These are phyloP conservation scores for Hystrix cristata DNA, from an alignment of 2,113 vertebrate species.

Conservation along the genomic window DNA sequence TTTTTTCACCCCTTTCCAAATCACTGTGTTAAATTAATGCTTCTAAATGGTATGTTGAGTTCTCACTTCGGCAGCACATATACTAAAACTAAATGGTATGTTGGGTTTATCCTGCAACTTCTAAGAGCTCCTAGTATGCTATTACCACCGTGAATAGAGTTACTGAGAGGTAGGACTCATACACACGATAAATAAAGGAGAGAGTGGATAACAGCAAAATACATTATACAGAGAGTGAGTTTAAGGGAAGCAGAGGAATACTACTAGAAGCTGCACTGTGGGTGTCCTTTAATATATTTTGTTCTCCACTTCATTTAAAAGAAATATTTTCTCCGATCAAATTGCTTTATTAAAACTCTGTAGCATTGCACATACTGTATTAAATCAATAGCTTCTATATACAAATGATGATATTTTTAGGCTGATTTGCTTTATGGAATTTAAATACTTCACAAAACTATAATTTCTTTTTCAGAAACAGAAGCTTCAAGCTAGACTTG, in stretches of 20 bases:
- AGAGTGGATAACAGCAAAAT: neutral
- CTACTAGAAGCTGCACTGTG: rapidly evolving
- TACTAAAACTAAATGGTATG: no score
- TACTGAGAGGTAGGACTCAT: neutral
- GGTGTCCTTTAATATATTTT: neutral
- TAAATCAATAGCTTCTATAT: neutral
- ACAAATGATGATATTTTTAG: neutral
- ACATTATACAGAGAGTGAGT: neutral
- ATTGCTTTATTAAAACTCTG: neutral
- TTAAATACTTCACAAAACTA: neutral
- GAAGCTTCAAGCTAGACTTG: neutral
- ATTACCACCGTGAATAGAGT: neutral
- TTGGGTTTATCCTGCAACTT: neutral
- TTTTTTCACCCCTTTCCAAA: neutral
- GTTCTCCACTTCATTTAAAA: neutral
- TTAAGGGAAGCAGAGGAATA: neutral
- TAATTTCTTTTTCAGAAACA: neutral
- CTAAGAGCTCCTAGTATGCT: neutral
- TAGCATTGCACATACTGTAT: neutral
- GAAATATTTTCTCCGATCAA: neutral
- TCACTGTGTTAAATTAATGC: neutral
- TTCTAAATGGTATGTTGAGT: neutral
- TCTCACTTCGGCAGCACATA: no score
- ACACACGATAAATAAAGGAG: neutral
- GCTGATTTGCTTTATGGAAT: neutral